Conservation (phyloP, 2,113 vertebrate genomes). For the Physeter macrocephalus region DNA sequence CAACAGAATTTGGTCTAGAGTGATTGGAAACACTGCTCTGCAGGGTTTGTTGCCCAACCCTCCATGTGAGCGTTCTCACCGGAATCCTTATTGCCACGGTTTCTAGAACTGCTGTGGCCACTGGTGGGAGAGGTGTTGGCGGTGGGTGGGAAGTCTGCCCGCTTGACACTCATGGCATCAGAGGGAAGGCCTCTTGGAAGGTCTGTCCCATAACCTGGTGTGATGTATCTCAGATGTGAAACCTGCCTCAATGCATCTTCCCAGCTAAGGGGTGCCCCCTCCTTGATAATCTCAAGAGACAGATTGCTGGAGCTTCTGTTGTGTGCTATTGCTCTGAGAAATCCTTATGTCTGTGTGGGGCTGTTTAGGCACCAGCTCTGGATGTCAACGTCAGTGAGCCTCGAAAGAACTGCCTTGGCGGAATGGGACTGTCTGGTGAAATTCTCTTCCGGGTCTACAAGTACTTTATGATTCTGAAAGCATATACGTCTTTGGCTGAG, state of each 20-base stretch:
- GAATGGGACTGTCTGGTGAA: background rate
- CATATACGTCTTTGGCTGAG: background rate
- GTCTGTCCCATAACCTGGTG: background rate
- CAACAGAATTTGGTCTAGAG: conserved; percentile 19
- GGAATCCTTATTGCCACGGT: background rate
- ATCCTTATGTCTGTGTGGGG: background rate
- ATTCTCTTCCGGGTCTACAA: background rate
- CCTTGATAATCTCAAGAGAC: background rate
- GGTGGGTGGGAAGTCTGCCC: background rate
- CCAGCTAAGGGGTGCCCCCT: background rate
- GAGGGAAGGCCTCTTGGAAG: background rate
- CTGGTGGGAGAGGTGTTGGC: accelerated
- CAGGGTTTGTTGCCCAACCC: background rate
- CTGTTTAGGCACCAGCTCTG: background rate
- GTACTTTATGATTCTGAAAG: background rate
- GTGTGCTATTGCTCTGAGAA: background rate
- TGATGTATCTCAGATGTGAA: background rate
- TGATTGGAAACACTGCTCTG: background rate
- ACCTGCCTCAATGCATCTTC: background rate
- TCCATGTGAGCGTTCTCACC: background rate
- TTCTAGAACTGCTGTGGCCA: background rate
- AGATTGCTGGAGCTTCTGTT: background rate
- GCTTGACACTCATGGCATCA: background rate
- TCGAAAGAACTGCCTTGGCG: background rate
- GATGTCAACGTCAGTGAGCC: background rate